Evolutionary conservation across 2,888 invertebrate genomes (phyloP).

Genomic region (Sycophila texana): DNA sequence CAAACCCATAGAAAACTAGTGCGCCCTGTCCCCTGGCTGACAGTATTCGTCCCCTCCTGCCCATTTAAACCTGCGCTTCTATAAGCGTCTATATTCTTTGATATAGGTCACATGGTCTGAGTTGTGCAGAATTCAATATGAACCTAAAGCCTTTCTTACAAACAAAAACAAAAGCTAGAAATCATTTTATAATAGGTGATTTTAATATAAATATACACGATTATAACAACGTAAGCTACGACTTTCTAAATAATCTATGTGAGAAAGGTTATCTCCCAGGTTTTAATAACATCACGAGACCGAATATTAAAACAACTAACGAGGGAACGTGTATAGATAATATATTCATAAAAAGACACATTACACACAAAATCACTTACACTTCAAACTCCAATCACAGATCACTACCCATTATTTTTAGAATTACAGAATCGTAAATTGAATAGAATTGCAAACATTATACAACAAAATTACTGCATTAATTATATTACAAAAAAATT

Average conservation of each 20-base stretch:
- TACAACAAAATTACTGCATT: background rate
- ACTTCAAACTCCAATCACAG: background rate
- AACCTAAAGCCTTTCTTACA: background rate
- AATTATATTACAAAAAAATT: conserved; percentile 14
- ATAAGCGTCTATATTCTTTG: too few species aligned
- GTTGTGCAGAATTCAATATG: conserved; percentile 11
- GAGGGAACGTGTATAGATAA: conserved; percentile 1
- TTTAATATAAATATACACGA: background rate
- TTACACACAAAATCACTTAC: background rate
- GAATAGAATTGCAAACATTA: too few species aligned
- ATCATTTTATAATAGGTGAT: background rate
- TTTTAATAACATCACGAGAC: background rate
- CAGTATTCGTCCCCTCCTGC: too few species aligned
- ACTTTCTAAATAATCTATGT: background rate
- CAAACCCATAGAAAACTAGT: too few species aligned
- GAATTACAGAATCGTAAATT: background rate
- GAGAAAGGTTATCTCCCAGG: conserved; percentile 8
- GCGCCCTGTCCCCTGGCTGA: too few species aligned
- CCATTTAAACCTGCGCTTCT: too few species aligned
- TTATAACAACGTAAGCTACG: background rate
- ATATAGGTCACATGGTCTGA: conserved; percentile 10
- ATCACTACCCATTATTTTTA: conserved; percentile 4
- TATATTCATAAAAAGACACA: conserved; percentile 1
- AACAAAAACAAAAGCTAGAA: background rate
- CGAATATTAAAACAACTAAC: background rate